Evolutionary conservation across 2,113 vertebrate genomes (phyloP).

Genomic region (Arenaria interpres): DNA sequence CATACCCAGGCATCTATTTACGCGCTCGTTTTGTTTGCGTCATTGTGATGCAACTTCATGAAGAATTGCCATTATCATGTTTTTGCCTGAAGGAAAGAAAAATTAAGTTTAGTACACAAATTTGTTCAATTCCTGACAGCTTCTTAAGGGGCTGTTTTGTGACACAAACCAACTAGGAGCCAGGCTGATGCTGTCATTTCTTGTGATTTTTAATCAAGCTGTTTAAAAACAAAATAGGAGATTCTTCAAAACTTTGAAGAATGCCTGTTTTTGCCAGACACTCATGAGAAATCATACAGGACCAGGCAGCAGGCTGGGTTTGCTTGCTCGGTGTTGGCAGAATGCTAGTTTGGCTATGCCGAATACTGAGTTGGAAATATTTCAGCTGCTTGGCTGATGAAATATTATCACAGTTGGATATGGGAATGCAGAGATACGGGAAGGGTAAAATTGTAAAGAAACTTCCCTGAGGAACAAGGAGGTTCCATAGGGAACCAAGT

Average conservation of each 20-base stretch:
- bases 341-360: neutral
- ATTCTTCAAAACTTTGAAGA: neutral
- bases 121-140: neutral
- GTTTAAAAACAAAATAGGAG: neutral
- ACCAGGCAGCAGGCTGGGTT: rapidly evolving
- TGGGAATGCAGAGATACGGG: neutral
- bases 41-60: neutral
- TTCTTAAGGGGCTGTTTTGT: neutral
- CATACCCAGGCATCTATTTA: neutral
- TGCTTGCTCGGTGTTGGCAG: neutral
- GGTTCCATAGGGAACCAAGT: neutral
- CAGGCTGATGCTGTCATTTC: neutral
- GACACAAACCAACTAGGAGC: neutral
- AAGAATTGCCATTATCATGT: neutral
- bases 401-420: neutral
- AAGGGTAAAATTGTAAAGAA: neutral
- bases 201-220: neutral
- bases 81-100: neutral
- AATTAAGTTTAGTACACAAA: neutral
- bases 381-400: neutral
- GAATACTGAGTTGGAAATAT: neutral
- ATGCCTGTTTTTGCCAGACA: neutral
- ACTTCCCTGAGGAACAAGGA: neutral
- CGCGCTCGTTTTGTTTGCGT: neutral
- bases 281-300: neutral